Evolutionary conservation across 35 echinoderm and acorn worm species (phyloP), one percentile per base, ranked within the genome.

Genomic region (Apostichopus japonicus): DNA sequence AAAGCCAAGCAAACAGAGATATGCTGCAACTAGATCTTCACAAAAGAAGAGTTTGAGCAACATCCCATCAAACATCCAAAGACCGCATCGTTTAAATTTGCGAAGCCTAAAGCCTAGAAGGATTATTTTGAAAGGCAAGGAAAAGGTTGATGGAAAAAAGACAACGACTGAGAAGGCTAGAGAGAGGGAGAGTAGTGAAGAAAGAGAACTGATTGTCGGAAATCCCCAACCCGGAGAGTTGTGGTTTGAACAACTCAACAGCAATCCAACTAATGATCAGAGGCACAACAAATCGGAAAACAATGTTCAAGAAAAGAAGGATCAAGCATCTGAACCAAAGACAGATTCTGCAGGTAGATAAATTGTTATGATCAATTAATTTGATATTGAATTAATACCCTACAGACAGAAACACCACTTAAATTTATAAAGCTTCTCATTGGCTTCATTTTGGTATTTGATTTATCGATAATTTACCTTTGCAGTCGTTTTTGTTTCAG

Each of bases 171-270:
- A 23, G 17, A 75, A 75, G 71, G 71, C 15, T 19, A 75, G 71
- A 23, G 71, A 75, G 71, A 75, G 71, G 4, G 71, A 75, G 17
- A 75, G 71, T 19, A 75, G 71, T 19, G 71, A 75, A 75, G 71
- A 75, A 75, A 14, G 71, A 19, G 71, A 75, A 75, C 22, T 75
- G 71, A 23, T 75, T 21, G 71, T 75, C 7, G 71, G 71, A 75
- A 23, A 19, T 75, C n/a, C 71, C 14, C n/a, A 19, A 6, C 14
- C 23, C 6, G 71, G 17, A 75, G 71, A 75, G 71, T 21, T 19
- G 71, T 75, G 71, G 71, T 75, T 75, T 75, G 71, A 75, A 19
- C 71, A 75, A n/a, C 71, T 75, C 71, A 75, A 23, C 17, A 21
- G 71, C n/a, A 23, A 75, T 19, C 71, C 7, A 19, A 21, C 71